Percentiles rank a stretch among this genome's conserved stretches.
Evolutionary conservation across 2,797 vertebrate species (phyloP).

Genomic region (Lepilemur ruficaudatus): DNA sequence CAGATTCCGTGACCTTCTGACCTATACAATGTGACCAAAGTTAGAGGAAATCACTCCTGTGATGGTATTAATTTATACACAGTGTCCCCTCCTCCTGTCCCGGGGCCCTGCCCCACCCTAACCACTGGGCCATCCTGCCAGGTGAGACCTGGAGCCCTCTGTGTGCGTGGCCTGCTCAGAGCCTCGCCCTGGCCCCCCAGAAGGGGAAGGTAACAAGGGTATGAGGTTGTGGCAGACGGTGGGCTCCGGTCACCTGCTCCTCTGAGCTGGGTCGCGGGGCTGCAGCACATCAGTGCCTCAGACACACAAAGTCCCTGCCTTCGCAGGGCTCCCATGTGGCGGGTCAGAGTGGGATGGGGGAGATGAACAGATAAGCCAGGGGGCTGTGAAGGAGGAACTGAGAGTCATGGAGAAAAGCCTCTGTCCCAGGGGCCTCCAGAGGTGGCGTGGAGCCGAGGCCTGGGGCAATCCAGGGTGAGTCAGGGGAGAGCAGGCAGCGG

Average conservation of each 20-base stretch:
- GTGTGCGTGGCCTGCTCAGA: accelerated
- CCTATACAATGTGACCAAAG: neutral
- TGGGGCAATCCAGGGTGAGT: too few relatives aligned
- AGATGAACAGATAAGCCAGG: neutral
- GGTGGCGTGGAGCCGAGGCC: accelerated
- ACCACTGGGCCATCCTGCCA: accelerated
- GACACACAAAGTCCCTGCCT: neutral
- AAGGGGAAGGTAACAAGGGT: too few relatives aligned
- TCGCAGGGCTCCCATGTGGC: neutral
- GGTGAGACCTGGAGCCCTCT: neutral
- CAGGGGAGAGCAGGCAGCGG: neutral
- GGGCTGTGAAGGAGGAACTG: neutral
- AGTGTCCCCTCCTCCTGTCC: neutral
- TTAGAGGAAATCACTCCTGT: too few relatives aligned
- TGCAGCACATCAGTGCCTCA: neutral
- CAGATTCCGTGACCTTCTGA: neutral
- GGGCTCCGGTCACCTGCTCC: too few relatives aligned
- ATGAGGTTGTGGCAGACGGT: accelerated
- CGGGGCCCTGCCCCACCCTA: neutral
- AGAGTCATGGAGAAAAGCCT: too few relatives aligned
- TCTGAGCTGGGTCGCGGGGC: neutral
- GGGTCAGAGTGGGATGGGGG: too few relatives aligned
- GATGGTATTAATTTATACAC: neutral
- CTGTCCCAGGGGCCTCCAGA: accelerated
- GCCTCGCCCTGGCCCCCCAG: neutral